These are phyloP conservation scores for Enteromius unitaeniatus DNA, from an alignment of 2,797 vertebrate genomes.

Conservation along the genomic window DNA sequence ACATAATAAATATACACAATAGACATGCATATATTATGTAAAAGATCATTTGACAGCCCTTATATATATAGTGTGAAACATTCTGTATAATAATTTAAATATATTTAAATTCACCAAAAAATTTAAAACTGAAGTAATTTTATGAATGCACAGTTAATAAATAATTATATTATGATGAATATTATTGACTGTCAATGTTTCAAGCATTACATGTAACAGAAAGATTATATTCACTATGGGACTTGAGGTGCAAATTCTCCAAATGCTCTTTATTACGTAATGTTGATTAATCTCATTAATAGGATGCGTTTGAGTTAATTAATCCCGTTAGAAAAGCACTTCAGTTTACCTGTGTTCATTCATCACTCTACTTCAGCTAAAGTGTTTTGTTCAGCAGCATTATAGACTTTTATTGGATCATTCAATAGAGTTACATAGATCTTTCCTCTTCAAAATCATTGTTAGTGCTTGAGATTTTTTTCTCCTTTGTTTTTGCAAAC, in stretches of 20 bases:
- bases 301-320: not conserved
- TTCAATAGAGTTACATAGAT: not conserved
- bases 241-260: not conserved
- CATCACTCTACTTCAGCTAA: not conserved
- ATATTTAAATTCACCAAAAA: too few relatives aligned
- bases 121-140: too few relatives aligned
- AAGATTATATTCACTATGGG: not conserved
- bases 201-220: not conserved
- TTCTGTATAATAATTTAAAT: not conserved
- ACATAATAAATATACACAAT: too few relatives aligned
- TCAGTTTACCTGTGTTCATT: constrained; percentile 7
- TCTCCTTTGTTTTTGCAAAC: not conserved
- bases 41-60: too few relatives aligned
- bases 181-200: not conserved
- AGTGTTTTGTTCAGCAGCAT: not conserved
- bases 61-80: not conserved
- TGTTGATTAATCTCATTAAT: constrained; percentile 1
- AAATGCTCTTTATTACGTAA: not conserved
- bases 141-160: not conserved
- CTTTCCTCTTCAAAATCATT: not conserved
- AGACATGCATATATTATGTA: too few relatives aligned
- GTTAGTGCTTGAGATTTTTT: not conserved
- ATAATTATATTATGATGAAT: not conserved
- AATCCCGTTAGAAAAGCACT: not conserved
- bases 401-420: not conserved